phyloP scores from a whole-genome alignment of 92 coral and sea anemone species.

The Parazoanthus swiftii region DNA sequence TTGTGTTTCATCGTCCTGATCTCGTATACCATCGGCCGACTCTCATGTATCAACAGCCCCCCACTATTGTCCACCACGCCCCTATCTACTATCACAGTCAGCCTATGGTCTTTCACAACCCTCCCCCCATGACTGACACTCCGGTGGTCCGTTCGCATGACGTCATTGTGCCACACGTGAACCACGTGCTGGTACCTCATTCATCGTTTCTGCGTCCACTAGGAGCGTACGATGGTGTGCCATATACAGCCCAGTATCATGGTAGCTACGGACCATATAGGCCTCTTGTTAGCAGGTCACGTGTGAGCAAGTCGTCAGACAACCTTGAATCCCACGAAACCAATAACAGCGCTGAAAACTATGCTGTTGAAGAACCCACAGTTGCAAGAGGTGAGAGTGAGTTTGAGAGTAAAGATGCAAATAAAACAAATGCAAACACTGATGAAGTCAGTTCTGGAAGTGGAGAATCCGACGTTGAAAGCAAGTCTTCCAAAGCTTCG shows the following conservation, averaged over 20 bases:
- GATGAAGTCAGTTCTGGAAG: conserved; percentile 24
- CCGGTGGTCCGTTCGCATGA: conserved; percentile 57
- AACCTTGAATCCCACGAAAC: background rate
- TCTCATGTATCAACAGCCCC: conserved; percentile 66
- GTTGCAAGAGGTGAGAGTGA: background rate
- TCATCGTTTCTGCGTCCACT: conserved; percentile 53
- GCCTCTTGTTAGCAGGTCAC: conserved; percentile 8
- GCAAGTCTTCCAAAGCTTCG: conserved; percentile 11
- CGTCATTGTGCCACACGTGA: conserved; percentile 48
- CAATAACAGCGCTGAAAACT: background rate
- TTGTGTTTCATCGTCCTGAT: conserved; percentile 67
- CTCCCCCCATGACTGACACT: conserved; percentile 56
- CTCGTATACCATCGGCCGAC: conserved; percentile 66
- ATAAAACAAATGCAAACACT: background rate
- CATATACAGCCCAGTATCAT: conserved; percentile 29
- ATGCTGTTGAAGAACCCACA: conserved; percentile 1
- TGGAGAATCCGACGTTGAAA: conserved; percentile 12
- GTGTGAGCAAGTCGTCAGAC: background rate
- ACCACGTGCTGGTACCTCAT: conserved; percentile 50
- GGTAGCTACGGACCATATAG: conserved; percentile 18
- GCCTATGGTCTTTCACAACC: conserved; percentile 68
- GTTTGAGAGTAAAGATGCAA: background rate
- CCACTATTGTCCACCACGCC: conserved; percentile 71
- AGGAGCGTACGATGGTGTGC: conserved; percentile 53
- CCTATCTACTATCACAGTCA: conserved; percentile 63